Conservation (phyloP, 2,113 vertebrate species). For the Gasterosteus aculeatus region DNA sequence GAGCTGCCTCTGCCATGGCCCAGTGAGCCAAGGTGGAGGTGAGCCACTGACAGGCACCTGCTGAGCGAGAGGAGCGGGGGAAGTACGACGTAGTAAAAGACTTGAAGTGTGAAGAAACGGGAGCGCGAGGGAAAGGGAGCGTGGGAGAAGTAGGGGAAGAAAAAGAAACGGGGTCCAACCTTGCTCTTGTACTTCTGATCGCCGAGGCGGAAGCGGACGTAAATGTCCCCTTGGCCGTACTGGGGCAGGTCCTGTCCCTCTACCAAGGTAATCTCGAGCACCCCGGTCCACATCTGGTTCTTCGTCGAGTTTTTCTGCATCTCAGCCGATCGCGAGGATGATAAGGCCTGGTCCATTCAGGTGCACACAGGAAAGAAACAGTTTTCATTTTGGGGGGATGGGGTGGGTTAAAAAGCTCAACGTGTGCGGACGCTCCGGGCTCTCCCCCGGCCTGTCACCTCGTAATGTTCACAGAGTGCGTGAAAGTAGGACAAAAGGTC, state of each 20-base stretch:
- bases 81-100: slow-evolving; percentile 49
- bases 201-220: slow-evolving; percentile 90
- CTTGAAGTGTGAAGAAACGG: slow-evolving; percentile 45
- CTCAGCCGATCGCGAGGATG: slow-evolving; percentile 37
- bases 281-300: slow-evolving; percentile 90
- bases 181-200: slow-evolving; percentile 96
- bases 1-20: slow-evolving; percentile 78
- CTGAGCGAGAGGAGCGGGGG: slow-evolving; percentile 57
- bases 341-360: slow-evolving; percentile 40
- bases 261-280: slow-evolving; percentile 88
- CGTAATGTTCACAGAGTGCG: slow-evolving; percentile 60
- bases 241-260: slow-evolving; percentile 90
- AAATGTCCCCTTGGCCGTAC: slow-evolving; percentile 84
- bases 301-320: slow-evolving; percentile 72
- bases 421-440: slow-evolving; percentile 17
- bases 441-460: slow-evolving; percentile 51
- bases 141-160: slow-evolving; percentile 11
- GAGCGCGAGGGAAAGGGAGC: slow-evolving; percentile 21
- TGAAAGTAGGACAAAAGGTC: slow-evolving; percentile 75
- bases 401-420: background rate
- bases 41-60: slow-evolving; percentile 74
- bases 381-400: background rate
- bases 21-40: slow-evolving; percentile 80
- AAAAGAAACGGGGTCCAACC: slow-evolving; percentile 73
- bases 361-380: slow-evolving; percentile 9